Evolutionary conservation across 2,113 vertebrate species (phyloP).

Genomic region (Pipa parva): DNA sequence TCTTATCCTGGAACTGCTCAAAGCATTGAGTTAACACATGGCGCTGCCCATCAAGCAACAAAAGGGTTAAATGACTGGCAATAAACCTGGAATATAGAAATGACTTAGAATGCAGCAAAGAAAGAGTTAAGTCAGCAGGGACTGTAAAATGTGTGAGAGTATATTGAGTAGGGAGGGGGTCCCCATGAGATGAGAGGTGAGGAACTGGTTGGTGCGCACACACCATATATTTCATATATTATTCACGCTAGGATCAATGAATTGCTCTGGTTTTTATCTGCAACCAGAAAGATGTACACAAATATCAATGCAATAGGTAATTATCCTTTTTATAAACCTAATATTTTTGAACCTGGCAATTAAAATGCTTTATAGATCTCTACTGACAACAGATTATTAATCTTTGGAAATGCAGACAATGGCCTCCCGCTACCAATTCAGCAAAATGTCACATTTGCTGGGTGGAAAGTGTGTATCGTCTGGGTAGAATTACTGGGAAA

Average conservation of each 20-base stretch:
- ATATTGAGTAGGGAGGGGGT: background rate
- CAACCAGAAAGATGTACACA: constrained; percentile 10
- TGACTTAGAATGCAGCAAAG: background rate
- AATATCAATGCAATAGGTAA: constrained; percentile 36
- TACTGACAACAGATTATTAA: background rate
- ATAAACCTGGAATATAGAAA: no score
- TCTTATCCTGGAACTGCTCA: no score
- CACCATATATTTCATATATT: constrained; percentile 13
- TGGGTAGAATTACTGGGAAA: no score
- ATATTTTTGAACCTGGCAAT: constrained; percentile 30
- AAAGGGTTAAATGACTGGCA: background rate
- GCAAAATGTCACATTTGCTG: background rate
- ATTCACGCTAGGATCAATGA: constrained; percentile 25
- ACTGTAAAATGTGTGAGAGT: background rate
- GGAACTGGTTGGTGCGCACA: background rate
- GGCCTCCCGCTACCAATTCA: background rate
- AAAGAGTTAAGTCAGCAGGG: background rate
- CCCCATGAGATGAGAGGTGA: background rate
- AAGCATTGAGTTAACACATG: no score
- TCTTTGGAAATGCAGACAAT: background rate
- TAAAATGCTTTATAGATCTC: constrained; percentile 15
- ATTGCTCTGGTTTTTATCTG: constrained; percentile 21
- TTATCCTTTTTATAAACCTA: constrained; percentile 40
- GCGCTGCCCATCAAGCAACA: no score
- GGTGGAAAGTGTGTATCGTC: no score